Evolutionary conservation across 1,140 invertebrate species (phyloP), one percentile per base, ranked within the genome.

Genomic region (Drosophila kohkoa): DNA sequence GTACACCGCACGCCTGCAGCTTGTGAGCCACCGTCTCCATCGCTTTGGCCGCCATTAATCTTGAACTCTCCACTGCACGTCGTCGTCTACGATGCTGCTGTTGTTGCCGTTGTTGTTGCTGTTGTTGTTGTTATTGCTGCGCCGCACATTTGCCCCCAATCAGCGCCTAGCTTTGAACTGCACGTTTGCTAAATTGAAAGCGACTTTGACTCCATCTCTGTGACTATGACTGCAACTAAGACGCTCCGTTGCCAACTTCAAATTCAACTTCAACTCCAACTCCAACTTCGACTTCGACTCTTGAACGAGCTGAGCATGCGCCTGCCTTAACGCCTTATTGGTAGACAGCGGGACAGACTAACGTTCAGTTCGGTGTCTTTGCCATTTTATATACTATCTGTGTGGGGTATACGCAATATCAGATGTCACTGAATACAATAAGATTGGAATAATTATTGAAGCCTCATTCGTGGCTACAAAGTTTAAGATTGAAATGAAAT

Each of bases 111-210:
- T 5, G 45, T 11, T 5, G 46, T 62, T 1, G 45, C 20, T n/a
- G 59, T 41, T 4, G 32, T 28, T 25, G 60, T 28, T 64, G 62
- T 43, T 54, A 49, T 49, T 64, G 46, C 16, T 81, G 67, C 83
- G 80, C 66, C 83, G 74, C 80, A 82, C 85, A 75, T 68, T 82
- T 88, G 85, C 85, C 80, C 77, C 81, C 85, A 88, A 88, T 89
- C 85, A 89, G 85, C 81, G 85, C 70, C 75, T 78, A 75, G 85
- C 85, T 88, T 81, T 89, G 81, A 88, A 78, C 85, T 89, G 85
- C 85, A 89, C 85, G 81, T 88, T 89, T 83, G 85, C 85, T 79
- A 89, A 89, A 88, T 88, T 88, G 81, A 88, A 88, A 88, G 85
- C 85, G 85, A 88, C 85, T 75, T 74, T 89, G 81, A 69, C 79